Percentiles rank a stretch among this genome's conserved stretches.
These are phyloP conservation scores for Amblyraja radiata DNA, from an alignment of 2,797 vertebrate species.

Conservation along the genomic window DNA sequence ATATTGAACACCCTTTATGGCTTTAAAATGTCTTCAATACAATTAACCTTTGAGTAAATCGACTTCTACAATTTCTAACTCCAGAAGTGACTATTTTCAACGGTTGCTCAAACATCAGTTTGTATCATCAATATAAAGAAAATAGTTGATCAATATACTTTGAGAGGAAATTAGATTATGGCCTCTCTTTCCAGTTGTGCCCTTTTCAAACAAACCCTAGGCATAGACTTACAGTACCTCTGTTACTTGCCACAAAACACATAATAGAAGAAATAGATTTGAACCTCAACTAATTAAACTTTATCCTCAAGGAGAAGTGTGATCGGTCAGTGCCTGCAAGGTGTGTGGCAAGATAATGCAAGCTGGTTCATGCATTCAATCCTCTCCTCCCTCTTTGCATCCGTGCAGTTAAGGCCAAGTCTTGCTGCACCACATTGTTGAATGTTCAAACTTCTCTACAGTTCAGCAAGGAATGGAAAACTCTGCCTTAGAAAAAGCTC, in stretches of 20 bases:
- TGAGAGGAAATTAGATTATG: background rate
- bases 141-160: background rate
- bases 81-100: background rate
- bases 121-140: background rate
- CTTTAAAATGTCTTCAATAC: conserved; percentile 40
- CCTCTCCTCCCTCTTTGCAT: background rate
- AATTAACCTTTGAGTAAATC: background rate
- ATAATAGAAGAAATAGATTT: background rate
- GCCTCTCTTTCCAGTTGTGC: background rate
- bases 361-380: background rate
- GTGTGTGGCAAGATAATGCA: background rate
- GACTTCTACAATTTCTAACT: background rate
- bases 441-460: background rate
- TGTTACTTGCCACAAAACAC: background rate
- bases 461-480: background rate
- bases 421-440: background rate
- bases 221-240: background rate
- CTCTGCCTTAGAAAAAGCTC: background rate
- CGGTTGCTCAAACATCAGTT: background rate
- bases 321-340: background rate
- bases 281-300: background rate
- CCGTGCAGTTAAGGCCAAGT: background rate
- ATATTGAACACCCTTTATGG: conserved; percentile 34
- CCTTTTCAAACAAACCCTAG: background rate
- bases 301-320: background rate